Conservation (phyloP, 2,113 vertebrate species). For the Hemiscyllium ocellatum region DNA sequence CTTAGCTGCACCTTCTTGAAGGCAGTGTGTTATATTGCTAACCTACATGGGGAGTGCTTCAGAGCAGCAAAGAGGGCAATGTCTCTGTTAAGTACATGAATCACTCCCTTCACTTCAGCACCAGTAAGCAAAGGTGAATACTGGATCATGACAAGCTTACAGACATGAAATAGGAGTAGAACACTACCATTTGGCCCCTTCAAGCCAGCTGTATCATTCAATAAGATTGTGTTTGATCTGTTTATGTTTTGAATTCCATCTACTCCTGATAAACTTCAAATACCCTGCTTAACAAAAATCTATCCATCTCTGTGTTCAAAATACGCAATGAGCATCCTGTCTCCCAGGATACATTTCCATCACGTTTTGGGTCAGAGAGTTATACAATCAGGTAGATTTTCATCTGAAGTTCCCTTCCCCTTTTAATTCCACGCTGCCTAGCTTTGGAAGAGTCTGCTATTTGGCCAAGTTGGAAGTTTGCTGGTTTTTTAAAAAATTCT, state of each 20-base stretch:
- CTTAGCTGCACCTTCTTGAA: background rate
- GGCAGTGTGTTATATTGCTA: background rate
- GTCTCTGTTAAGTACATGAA: background rate
- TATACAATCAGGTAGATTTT: background rate
- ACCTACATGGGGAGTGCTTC: background rate
- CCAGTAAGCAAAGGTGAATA: background rate
- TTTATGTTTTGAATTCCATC: too few species aligned
- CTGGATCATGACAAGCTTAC: background rate
- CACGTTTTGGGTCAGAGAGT: too few species aligned
- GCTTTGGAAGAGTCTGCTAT: background rate
- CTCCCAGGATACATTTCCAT: too few species aligned
- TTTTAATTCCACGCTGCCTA: background rate
- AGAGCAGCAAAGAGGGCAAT: background rate
- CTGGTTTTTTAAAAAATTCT: background rate
- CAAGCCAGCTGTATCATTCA: too few species aligned
- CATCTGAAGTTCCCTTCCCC: background rate
- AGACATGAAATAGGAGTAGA: background rate
- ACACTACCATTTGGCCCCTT: too few species aligned
- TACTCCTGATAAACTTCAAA: too few species aligned
- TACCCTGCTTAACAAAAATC: too few species aligned
- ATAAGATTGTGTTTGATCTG: too few species aligned
- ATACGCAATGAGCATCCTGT: too few species aligned
- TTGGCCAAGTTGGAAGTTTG: background rate
- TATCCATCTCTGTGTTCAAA: too few species aligned
- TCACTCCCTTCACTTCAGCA: background rate